These are phyloP conservation scores for Macrophya alboannulata DNA, from an alignment of 2,888 invertebrate genomes.

Conservation along the genomic window DNA sequence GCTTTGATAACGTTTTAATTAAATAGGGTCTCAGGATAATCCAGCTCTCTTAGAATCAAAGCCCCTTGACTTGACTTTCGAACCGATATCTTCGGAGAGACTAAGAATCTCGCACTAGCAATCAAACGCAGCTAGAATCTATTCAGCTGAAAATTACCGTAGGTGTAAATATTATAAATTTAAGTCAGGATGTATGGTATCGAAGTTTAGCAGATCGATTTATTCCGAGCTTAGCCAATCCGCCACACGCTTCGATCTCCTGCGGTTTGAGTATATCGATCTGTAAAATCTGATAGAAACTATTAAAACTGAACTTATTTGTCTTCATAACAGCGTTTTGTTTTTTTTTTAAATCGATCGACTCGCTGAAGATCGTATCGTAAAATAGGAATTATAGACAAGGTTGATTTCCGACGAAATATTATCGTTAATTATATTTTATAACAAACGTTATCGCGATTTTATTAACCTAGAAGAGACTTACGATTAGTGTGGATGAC, in stretches of 20 bases:
- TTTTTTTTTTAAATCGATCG: not conserved
- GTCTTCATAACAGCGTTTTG: not conserved
- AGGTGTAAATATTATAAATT: slow-evolving; percentile 28
- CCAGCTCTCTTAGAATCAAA: slow-evolving; percentile 37
- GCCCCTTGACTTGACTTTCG: slow-evolving; percentile 33
- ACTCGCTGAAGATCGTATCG: not conserved
- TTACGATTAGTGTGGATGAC: not conserved
- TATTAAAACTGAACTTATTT: not conserved
- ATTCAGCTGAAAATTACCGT: not conserved
- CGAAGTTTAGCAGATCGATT: not conserved
- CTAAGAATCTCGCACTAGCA: not conserved
- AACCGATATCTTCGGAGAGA: not conserved
- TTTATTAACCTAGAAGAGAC: slow-evolving; percentile 13
- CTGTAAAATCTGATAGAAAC: not conserved
- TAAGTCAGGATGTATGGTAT: not conserved
- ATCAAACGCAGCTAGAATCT: slow-evolving; percentile 8
- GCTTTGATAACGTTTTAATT: slow-evolving; percentile 44
- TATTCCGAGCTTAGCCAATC: not conserved
- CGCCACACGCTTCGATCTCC: no score
- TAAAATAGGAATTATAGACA: not conserved
- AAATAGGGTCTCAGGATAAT: slow-evolving; percentile 48
- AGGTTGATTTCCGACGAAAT: slow-evolving; percentile 11
- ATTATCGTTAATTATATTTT: slow-evolving; percentile 13
- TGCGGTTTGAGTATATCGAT: not conserved
- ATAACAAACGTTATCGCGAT: slow-evolving; percentile 11